Conservation (phyloP, 2,113 vertebrate genomes). For the Python bivittatus region DNA sequence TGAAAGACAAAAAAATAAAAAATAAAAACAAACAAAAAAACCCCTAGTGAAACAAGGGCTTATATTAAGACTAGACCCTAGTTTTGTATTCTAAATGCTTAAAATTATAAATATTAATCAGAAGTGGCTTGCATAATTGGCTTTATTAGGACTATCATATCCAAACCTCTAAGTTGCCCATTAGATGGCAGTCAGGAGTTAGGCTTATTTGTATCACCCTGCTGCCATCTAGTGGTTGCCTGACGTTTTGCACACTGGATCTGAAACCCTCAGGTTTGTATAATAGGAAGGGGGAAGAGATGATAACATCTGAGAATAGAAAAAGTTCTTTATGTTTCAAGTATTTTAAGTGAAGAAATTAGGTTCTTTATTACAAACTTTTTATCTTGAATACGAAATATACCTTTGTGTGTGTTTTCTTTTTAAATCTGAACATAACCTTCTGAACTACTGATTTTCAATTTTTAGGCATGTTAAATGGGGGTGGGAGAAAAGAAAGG, state of each 20-base stretch:
- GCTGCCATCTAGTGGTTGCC: not conserved
- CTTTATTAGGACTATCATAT: not conserved
- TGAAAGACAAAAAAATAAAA: conserved; percentile 35
- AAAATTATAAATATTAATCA: conserved; percentile 30
- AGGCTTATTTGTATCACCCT: not conserved
- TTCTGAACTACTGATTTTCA: not conserved
- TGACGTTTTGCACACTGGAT: not conserved
- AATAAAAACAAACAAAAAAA: not conserved
- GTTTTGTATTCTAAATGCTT: conserved; percentile 39
- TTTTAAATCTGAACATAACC: not conserved
- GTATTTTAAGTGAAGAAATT: not conserved
- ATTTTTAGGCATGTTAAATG: not conserved
- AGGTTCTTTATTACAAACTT: not conserved
- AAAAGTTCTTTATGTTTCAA: not conserved
- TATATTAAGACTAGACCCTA: conserved; percentile 25
- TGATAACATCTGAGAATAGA: not conserved
- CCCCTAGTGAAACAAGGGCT: conserved; percentile 37
- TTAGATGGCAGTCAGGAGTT: not conserved
- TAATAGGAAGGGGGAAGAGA: not conserved
- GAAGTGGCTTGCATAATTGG: not conserved
- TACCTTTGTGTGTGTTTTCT: not conserved
- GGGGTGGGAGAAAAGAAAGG: no score
- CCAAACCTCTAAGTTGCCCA: not conserved
- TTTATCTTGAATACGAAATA: not conserved
- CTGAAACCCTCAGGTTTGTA: not conserved